Evolutionary conservation across 2,113 vertebrate species (phyloP).

Genomic region (Boleophthalmus pectinirostris): DNA sequence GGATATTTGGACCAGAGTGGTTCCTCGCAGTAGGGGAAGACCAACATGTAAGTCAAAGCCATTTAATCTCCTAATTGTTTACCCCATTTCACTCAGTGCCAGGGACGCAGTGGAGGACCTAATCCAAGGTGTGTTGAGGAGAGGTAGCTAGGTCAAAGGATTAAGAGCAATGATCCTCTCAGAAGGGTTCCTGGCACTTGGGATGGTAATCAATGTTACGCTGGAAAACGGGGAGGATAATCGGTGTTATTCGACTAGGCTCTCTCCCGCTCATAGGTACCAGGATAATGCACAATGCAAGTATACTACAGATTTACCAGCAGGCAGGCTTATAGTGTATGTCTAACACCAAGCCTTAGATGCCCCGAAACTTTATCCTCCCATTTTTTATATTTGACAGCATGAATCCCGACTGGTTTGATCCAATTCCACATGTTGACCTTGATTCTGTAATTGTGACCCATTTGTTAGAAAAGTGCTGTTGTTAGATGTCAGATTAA

Average conservation of each 20-base stretch:
- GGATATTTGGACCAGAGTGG: slow-evolving; percentile 54
- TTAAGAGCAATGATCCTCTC: slow-evolving; percentile 77
- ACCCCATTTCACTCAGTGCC: slow-evolving; percentile 63
- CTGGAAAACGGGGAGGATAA: slow-evolving; percentile 68
- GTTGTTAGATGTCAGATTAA: no score
- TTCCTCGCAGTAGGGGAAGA: slow-evolving; percentile 51
- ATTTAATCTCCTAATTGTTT: slow-evolving; percentile 77
- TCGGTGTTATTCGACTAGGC: slow-evolving; percentile 62
- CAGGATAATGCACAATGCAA: slow-evolving; percentile 2
- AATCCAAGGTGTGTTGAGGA: slow-evolving; percentile 73
- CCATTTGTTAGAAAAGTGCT: background rate
- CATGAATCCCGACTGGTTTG: background rate
- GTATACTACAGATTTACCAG: background rate
- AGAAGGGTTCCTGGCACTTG: slow-evolving; percentile 60
- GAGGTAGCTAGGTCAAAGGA: slow-evolving; percentile 72
- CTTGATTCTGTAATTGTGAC: background rate
- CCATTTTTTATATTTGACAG: background rate
- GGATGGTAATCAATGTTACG: slow-evolving; percentile 70
- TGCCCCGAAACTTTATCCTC: background rate
- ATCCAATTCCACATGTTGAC: background rate
- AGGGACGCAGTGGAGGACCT: slow-evolving; percentile 50
- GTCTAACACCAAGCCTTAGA: background rate
- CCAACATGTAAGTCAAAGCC: slow-evolving; percentile 56
- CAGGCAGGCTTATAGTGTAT: background rate
- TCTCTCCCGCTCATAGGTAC: slow-evolving; percentile 54